phyloP scores from a whole-genome alignment of 1,140 invertebrate species.

The Macrobrachium nipponense region DNA sequence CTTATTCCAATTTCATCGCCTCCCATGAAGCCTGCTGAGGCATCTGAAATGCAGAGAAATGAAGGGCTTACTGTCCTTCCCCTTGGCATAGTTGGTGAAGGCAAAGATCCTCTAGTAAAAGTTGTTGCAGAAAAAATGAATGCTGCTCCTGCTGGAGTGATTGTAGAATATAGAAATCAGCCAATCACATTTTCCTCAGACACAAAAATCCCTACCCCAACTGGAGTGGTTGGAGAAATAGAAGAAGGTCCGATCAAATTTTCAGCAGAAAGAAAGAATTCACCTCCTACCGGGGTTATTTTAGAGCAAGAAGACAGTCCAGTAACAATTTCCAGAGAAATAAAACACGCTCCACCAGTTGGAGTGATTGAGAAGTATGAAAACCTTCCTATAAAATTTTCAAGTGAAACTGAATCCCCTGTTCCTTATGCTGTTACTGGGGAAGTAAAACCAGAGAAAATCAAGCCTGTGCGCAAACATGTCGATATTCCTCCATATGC shows the following conservation, averaged over 20 bases:
- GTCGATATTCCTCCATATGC: neutral
- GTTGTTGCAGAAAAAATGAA: neutral
- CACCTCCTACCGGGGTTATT: no score
- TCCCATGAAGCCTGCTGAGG: neutral
- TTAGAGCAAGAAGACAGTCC: no score
- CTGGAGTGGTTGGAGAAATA: neutral
- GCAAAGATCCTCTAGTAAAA: neutral
- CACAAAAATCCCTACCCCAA: neutral
- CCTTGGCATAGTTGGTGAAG: neutral
- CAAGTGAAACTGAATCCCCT: neutral
- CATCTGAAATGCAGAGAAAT: neutral
- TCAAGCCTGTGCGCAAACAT: neutral
- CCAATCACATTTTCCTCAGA: neutral
- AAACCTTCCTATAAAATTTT: neutral
- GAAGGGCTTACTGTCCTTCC: neutral
- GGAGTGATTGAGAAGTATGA: no score
- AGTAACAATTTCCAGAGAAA: neutral
- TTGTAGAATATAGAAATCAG: neutral
- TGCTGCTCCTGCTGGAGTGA: neutral
- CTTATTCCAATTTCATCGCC: neutral
- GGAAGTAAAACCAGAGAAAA: neutral
- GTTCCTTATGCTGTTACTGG: neutral
- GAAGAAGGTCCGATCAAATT: no score
- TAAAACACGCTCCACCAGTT: neutral
- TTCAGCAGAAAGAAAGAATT: no score